Evolutionary conservation across 2,888 invertebrate species (phyloP).

Genomic region (Catocala fraxini): DNA sequence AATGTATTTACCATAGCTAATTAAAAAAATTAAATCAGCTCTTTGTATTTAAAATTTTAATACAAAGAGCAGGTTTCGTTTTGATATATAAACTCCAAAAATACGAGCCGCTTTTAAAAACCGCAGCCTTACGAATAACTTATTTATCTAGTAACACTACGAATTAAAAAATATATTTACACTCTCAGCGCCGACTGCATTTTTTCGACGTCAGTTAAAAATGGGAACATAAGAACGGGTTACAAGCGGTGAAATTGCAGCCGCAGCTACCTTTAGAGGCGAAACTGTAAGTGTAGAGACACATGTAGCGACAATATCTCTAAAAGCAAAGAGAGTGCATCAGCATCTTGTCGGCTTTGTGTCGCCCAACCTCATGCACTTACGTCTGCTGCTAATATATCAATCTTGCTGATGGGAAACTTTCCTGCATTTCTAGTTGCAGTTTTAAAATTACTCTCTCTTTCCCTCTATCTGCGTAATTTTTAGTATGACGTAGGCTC

Average conservation of each 20-base stretch:
- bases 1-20: no score
- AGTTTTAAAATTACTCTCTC: conserved; percentile 12
- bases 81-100: no score
- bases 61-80: no score
- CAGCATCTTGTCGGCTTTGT: conserved; percentile 65
- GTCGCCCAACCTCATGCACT: conserved; percentile 54
- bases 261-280: conserved; percentile 33
- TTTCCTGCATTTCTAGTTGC: conserved; percentile 16
- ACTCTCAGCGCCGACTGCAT: background rate
- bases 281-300: conserved; percentile 44
- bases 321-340: conserved; percentile 73
- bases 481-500: no score
- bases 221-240: conserved; percentile 31
- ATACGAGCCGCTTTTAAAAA: no score
- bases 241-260: conserved; percentile 30
- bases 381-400: conserved; percentile 60
- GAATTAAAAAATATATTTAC: background rate
- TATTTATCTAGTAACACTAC: background rate
- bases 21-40: no score
- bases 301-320: conserved; percentile 63
- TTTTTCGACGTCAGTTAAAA: conserved; percentile 19
- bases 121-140: no score
- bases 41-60: no score
- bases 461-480: background rate
- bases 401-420: conserved; percentile 69